Percentiles rank a stretch among this genome's conserved stretches.
Evolutionary conservation across 2,888 invertebrate species (phyloP).

Genomic region (Oscheius sp.): DNA sequence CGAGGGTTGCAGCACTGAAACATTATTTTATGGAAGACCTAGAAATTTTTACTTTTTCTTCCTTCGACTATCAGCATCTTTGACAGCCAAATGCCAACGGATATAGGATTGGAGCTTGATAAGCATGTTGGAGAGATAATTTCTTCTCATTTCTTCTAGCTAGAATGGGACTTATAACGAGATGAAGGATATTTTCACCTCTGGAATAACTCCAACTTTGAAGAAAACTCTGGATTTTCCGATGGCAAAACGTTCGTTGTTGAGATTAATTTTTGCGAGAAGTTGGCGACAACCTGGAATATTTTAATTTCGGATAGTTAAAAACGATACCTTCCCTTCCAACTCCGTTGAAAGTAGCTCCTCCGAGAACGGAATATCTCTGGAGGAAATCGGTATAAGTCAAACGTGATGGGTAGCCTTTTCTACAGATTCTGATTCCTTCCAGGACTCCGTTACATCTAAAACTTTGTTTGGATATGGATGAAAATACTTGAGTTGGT

Average conservation of each 20-base stretch:
- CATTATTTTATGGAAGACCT: background rate
- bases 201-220: conserved; percentile 65
- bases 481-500: conserved; percentile 57
- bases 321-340: conserved; percentile 23
- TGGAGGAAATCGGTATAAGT: conserved; percentile 99
- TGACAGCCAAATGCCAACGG: conserved; percentile 51
- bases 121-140: conserved; percentile 33
- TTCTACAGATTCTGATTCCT: conserved; percentile 99
- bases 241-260: conserved; percentile 54
- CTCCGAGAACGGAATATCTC: conserved; percentile 78
- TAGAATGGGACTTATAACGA: conserved; percentile 16
- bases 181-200: conserved; percentile 36
- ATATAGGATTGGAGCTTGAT: conserved; percentile 60
- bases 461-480: conserved; percentile 40
- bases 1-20: conserved; percentile 37
- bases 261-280: conserved; percentile 21
- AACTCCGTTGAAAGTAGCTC: background rate
- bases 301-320: background rate
- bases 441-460: conserved; percentile 99
- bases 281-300: conserved; percentile 22
- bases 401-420: conserved; percentile 99
- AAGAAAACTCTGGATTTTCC: conserved; percentile 64
- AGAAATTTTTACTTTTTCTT: conserved; percentile 37
- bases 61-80: conserved; percentile 28
- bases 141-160: conserved; percentile 42